phyloP scores from a whole-genome alignment of 2,113 vertebrate genomes.

The Neogale vison region DNA sequence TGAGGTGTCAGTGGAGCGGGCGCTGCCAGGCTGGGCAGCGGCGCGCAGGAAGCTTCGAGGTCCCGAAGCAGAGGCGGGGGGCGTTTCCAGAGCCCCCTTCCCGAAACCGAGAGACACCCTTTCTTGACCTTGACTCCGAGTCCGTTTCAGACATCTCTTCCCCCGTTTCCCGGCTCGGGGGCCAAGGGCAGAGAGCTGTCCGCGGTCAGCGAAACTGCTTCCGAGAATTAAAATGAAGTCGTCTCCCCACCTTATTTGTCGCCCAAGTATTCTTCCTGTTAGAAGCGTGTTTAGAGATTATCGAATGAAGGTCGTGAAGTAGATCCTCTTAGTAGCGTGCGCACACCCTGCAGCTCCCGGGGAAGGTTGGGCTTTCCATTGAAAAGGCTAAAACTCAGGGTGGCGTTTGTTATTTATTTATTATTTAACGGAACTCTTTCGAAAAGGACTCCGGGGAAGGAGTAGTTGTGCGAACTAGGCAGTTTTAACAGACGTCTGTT shows the following conservation, averaged over 20 bases:
- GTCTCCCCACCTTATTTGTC: neutral
- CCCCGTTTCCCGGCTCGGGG: neutral
- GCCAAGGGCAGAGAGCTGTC: neutral
- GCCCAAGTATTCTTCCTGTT: neutral
- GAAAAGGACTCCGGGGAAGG: neutral
- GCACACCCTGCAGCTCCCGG: neutral
- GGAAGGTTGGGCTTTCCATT: neutral
- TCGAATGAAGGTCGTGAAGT: conserved; percentile 69
- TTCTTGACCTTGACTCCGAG: conserved; percentile 75
- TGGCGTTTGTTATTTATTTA: neutral
- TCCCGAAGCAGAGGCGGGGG: neutral
- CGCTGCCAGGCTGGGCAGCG: neutral
- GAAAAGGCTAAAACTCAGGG: neutral
- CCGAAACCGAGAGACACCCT: conserved; percentile 14
- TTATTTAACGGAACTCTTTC: neutral
- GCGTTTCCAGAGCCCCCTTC: conserved; percentile 29
- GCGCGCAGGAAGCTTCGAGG: neutral
- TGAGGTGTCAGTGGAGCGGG: neutral
- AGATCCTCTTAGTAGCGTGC: conserved; percentile 51
- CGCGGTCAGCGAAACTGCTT: conserved; percentile 3
- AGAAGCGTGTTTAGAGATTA: conserved; percentile 25
- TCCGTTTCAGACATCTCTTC: conserved; percentile 51
- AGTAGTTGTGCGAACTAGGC: neutral
- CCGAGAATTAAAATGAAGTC: neutral
- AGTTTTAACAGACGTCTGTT: neutral